Evolutionary conservation across 2,888 invertebrate genomes (phyloP), one percentile per base, ranked within the genome.

Genomic region (Galerucella calmariensis): DNA sequence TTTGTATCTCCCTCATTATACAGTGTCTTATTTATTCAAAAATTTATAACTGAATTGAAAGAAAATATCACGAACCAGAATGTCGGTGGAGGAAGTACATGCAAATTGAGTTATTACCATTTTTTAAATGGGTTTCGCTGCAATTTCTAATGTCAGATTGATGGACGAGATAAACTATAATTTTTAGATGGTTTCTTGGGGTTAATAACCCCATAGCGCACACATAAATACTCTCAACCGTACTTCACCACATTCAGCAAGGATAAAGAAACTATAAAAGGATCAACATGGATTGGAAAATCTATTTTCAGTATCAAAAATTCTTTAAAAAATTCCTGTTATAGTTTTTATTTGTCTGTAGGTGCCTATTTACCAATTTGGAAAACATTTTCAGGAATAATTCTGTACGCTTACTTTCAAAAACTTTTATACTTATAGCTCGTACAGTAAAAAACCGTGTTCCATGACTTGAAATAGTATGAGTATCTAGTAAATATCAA

Each of bases 81-180:
- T 41, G 56, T 61, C 44, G 66, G 41, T 44, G 9, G 35, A 72
- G 16, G 59, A 53, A 72, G 51, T 56, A 65, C 67, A 74, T 69
- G 69, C 61, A 74, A 74, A 74, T 74, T 58, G 51, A 74, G 74
- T 69, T 74, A 74, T 74, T 74, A 74, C 48, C 66, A 65, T 65
- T 63, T 74, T 69, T 74, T 67, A 66, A 69, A 61, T 65, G n/a
- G 69, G 69, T 66, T 27, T 59, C 74, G 66, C 59, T 74, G 67
- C 69, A 69, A 65, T 69, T 74, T 69, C 61, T 69, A 14, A 66
- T 74, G 74, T 66, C 72, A 74, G 74, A 69, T 74, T 67, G 74
- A 74, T 67, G 69, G 61, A 74, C 16, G 69, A 51, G 74, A 69
- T 74, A 69, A 63, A 53, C 16, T 53, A 48, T 53, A 69, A 74